Evolutionary conservation across 2,113 vertebrate species (phyloP).

Genomic region (Lophotis ruficrista): DNA sequence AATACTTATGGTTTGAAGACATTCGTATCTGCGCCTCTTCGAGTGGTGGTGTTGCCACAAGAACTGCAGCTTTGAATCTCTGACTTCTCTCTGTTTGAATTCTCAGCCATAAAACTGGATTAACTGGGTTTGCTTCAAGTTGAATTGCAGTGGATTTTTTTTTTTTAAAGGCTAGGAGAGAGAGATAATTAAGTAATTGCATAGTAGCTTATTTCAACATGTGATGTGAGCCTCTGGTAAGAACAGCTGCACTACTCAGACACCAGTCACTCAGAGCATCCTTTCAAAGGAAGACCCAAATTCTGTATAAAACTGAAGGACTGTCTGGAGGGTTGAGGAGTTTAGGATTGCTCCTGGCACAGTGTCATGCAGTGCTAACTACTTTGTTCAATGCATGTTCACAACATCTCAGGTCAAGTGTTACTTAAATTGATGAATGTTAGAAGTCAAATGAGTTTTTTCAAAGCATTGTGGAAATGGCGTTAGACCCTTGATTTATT

Average conservation of each 20-base stretch:
- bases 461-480: neutral
- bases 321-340: neutral
- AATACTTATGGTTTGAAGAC: neutral
- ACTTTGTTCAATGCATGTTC: neutral
- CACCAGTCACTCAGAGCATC: slow-evolving; percentile 20
- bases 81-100: slow-evolving; percentile 34
- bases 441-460: slow-evolving; percentile 23
- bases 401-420: slow-evolving; percentile 27
- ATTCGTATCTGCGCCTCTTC: neutral
- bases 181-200: slow-evolving; percentile 65
- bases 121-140: slow-evolving; percentile 52
- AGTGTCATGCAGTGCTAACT: neutral
- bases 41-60: neutral
- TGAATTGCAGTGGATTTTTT: neutral
- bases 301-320: neutral
- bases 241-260: slow-evolving; percentile 46
- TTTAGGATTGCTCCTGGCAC: slow-evolving; percentile 6
- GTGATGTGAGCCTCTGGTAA: slow-evolving; percentile 42
- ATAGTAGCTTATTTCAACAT: slow-evolving; percentile 47
- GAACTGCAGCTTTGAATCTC: slow-evolving; percentile 2
- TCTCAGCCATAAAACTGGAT: slow-evolving; percentile 43
- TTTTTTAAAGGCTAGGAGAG: slow-evolving; percentile 26
- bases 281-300: slow-evolving; percentile 23
- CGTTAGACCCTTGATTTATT: slow-evolving; percentile 40
- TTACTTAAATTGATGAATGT: slow-evolving; percentile 33